Percentiles rank a stretch among this genome's conserved stretches.
These are phyloP conservation scores for Scolopax bukidnonensis DNA, from an alignment of 2,797 vertebrate genomes.

Conservation along the genomic window DNA sequence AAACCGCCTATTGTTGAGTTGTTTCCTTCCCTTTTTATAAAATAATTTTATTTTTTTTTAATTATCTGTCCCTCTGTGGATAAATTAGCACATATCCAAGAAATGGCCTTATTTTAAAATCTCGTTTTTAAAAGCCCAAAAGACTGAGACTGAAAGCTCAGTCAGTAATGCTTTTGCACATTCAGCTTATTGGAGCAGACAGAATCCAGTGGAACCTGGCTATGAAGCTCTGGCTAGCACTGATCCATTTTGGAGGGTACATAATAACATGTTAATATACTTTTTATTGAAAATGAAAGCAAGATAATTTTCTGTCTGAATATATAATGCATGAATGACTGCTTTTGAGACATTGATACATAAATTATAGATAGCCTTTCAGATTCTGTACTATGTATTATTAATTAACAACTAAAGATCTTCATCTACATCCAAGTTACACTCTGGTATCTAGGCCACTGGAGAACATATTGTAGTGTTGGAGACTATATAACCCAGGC, in stretches of 20 bases:
- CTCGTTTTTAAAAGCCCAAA: neutral
- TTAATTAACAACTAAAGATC: conserved; percentile 78
- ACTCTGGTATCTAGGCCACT: conserved; percentile 54
- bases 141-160: neutral
- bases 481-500: neutral
- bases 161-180: neutral
- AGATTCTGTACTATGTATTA: conserved; percentile 75
- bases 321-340: conserved; percentile 74
- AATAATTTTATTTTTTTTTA: neutral
- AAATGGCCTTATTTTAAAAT: neutral
- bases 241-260: conserved; percentile 26
- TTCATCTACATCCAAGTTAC: conserved; percentile 60
- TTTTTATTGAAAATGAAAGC: conserved; percentile 71
- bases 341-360: conserved; percentile 65
- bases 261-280: conserved; percentile 30
- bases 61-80: neutral
- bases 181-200: neutral
- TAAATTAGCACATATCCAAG: neutral
- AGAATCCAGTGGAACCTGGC: neutral
- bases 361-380: conserved; percentile 78
- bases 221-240: neutral
- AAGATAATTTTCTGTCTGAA: conserved; percentile 67
- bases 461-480: conserved; percentile 3
- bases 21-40: neutral
- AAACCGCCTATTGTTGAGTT: neutral